Conservation (phyloP, 2,888 invertebrate genomes). For the Onchidella celtica region DNA sequence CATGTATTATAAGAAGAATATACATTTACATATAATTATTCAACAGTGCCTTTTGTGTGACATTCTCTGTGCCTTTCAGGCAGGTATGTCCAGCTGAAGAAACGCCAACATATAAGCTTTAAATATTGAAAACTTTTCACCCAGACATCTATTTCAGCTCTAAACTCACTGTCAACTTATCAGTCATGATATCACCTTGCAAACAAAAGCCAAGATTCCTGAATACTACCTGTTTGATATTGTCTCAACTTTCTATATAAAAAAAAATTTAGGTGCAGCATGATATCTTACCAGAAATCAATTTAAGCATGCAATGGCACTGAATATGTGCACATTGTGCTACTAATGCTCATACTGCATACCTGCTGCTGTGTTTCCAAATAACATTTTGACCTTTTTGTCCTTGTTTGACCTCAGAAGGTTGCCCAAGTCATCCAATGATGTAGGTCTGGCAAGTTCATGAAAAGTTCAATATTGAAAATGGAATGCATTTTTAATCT, state of each 20-base stretch:
- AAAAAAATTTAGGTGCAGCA: too few relatives aligned
- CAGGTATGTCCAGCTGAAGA: too few relatives aligned
- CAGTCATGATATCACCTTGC: neutral
- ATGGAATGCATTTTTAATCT: too few relatives aligned
- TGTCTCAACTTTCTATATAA: too few relatives aligned
- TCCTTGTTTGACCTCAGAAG: constrained; percentile 46
- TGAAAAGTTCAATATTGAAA: neutral
- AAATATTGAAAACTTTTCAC: too few relatives aligned
- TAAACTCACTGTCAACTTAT: too few relatives aligned
- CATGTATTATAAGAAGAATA: too few relatives aligned
- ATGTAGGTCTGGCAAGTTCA: constrained; percentile 41
- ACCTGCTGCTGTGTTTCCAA: constrained; percentile 89
- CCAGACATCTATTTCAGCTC: too few relatives aligned
- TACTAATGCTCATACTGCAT: constrained; percentile 43
- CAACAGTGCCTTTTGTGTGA: neutral
- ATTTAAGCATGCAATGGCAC: neutral
- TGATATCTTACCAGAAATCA: too few relatives aligned
- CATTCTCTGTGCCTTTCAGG: too few relatives aligned
- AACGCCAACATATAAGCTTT: too few relatives aligned
- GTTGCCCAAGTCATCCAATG: constrained; percentile 40
- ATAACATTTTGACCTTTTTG: constrained; percentile 82
- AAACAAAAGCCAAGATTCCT: neutral
- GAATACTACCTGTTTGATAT: too few relatives aligned
- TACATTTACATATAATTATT: constrained; percentile 14
- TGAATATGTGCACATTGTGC: neutral